Evolutionary conservation across 2,888 invertebrate species (phyloP), one percentile per base, ranked within the genome.

Genomic region (Ctenicera cuprea): DNA sequence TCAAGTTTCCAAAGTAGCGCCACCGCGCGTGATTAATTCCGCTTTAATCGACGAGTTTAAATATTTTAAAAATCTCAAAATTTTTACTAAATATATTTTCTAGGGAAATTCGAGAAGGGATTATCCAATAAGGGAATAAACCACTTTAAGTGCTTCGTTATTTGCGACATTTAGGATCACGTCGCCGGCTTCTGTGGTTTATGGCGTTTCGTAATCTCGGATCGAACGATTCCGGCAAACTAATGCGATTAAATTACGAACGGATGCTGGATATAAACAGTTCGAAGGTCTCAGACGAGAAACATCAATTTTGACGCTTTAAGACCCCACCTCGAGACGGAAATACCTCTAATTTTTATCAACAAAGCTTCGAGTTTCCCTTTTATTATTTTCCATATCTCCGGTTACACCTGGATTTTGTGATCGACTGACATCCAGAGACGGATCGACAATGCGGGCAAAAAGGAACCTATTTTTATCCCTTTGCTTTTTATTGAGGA

Each of bases 271-370:
- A 73, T 76, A 76, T 78, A 79, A 79, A 76, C 76, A 79, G 72
- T 71, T 75, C 54, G 57, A 64, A 75, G 68, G 69, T 69, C 69
- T 69, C 38, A 45, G 64, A 48, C 70, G 68, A 74, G 37, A 61
- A 73, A 73, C 71, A 71, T 71, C 71, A 66, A 70, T 70, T 73
- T 67, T 70, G 69, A 63, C 71, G 72, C 64, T 61, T 48, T 45
- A 54, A 72, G 48, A 62, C 68, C 54, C 41, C 20, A 57, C 61
- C 20, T 48, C 66, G 59, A 74, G 66, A 78, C 77, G 80, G 82
- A 82, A 83, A 83, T 82, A 79, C 79, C 74, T 74, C 81, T 80
- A 82, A 82, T 82, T 82, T 81, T 74, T 77, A 80, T 80, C 80
- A 82, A 80, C 81, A 80, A 76, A 79, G 82, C 79, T 75, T 83